These are phyloP conservation scores for Cyrtodaria siliqua DNA, from an alignment of 2,888 invertebrate species.

Conservation along the genomic window DNA sequence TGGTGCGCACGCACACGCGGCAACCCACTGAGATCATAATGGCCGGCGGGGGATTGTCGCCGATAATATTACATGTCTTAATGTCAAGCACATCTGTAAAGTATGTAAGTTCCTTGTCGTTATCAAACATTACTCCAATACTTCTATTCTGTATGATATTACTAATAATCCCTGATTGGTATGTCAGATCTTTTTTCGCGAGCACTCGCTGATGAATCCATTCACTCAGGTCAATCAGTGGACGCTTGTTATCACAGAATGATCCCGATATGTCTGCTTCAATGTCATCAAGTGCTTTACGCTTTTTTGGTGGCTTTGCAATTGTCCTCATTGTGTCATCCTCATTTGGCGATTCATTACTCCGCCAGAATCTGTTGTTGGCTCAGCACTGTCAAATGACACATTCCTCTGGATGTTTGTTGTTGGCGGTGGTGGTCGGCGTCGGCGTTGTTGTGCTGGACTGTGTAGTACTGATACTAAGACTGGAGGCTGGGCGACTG, in stretches of 20 bases:
- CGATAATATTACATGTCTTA: slow-evolving; percentile 94
- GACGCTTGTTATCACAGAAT: slow-evolving; percentile 63
- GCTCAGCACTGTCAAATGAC: slow-evolving; percentile 36
- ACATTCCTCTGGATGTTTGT: slow-evolving; percentile 26
- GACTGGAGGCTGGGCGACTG: slow-evolving; percentile 60
- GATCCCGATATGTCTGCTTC: slow-evolving; percentile 54
- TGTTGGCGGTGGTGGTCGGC: slow-evolving; percentile 46
- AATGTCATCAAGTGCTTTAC: slow-evolving; percentile 88
- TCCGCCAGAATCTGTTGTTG: slow-evolving; percentile 5
- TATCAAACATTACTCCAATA: slow-evolving; percentile 94
- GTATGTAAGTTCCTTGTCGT: slow-evolving; percentile 90
- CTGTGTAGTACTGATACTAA: slow-evolving; percentile 57
- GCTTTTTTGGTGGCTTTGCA: slow-evolving; percentile 95
- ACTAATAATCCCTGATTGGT: slow-evolving; percentile 94
- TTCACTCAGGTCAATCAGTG: slow-evolving; percentile 92
- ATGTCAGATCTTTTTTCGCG: slow-evolving; percentile 93
- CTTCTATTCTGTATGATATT: slow-evolving; percentile 87
- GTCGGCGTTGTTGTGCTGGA: slow-evolving; percentile 52
- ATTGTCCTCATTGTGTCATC: slow-evolving; percentile 71
- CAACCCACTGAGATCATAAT: slow-evolving; percentile 92
- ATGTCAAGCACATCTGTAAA: slow-evolving; percentile 90
- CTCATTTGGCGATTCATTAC: slow-evolving; percentile 63
- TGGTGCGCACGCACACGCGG: slow-evolving; percentile 90
- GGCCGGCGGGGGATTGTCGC: slow-evolving; percentile 95
- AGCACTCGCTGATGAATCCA: slow-evolving; percentile 97